A percentile compares a stretch with the other conserved stretches of the same genome.
Evolutionary conservation across 2,888 invertebrate species (phyloP).

Genomic region (Pristionchus japonicus): DNA sequence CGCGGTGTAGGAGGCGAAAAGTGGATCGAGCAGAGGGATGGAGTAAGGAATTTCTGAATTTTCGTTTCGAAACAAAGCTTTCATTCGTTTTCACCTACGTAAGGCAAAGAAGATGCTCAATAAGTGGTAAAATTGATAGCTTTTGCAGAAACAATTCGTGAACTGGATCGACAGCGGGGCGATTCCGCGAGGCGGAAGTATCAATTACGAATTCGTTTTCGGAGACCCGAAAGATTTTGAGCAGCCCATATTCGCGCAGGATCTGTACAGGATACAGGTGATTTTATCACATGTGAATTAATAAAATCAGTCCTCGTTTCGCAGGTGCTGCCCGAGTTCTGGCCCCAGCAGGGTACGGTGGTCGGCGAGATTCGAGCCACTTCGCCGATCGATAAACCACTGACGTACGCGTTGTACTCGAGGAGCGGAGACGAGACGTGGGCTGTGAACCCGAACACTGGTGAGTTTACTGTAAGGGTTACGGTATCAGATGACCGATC

Average conservation of each 20-base stretch:
- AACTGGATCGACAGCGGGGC: slow-evolving; percentile 41
- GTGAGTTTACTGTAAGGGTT: too few species aligned
- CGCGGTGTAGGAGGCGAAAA: slow-evolving; percentile 14
- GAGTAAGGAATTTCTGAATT: not conserved
- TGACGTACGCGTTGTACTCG: slow-evolving; percentile 37
- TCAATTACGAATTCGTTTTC: slow-evolving; percentile 40
- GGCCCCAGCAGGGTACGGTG: slow-evolving; percentile 38
- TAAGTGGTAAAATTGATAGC: not conserved
- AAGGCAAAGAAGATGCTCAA: not conserved
- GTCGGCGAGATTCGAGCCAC: slow-evolving; percentile 12
- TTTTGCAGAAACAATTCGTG: slow-evolving; percentile 11
- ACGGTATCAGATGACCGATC: too few species aligned
- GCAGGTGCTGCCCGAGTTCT: slow-evolving; percentile 46
- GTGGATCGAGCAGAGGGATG: slow-evolving; percentile 23
- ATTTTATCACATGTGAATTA: not conserved
- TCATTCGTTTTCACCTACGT: too few species aligned
- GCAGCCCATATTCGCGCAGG: slow-evolving; percentile 44
- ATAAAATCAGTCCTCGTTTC: not conserved
- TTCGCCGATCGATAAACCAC: not conserved
- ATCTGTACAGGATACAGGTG: slow-evolving; percentile 40
- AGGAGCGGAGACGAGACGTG: not conserved
- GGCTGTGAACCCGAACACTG: slow-evolving; percentile 6
- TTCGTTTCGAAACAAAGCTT: too few species aligned
- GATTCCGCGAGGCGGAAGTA: not conserved
- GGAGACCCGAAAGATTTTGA: slow-evolving; percentile 42